Evolutionary conservation across 2,888 invertebrate genomes (phyloP), one percentile per base, ranked within the genome.

Genomic region (Perithous albicinctus): DNA sequence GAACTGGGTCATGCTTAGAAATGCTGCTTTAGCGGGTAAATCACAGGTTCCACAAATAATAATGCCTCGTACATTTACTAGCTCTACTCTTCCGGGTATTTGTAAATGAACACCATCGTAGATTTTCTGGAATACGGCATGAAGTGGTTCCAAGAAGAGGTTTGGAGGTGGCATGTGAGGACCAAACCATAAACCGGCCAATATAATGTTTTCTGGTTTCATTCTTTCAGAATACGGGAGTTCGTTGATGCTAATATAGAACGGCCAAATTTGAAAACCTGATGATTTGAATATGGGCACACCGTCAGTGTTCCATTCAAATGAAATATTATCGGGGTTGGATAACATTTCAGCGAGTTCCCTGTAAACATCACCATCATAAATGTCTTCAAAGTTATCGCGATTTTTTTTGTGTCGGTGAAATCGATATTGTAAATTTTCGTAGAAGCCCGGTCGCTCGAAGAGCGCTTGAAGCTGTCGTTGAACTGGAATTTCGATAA

Each of bases 221-320:
- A 66, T 72, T 73, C 86, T 26, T 38, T 83, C 66, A 12, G 48
- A 32, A 26, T 61, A 84, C 6, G 82, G 48, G 5, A 87, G 61
- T 64, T 85, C 85, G 66, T 85, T 86, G 8, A 87, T 82, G 7
- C 38, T 59, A 0, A 84, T 54, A 72, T 83, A 87, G 5, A 85
- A 67, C 7, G 85, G 86, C 83, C 87, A 87, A 18, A 85, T 79
- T n/a, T 54, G 67, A 46, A 78, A 70, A 72, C 83, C 82, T 7
- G 86, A 85, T 7, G 86, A 86, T 66, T 84, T 83, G 26, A 81
- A 87, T 4, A 86, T 51, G 3, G 83, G 54, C 2, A 85, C 80
- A n/a, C 85, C 86, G 67, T 86, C 84, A 1, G 85, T 70, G 72
- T 86, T 84, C 87, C 87, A 86, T 2, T 54, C 82, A 32, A 87